Evolutionary conservation across 2,888 invertebrate species (phyloP).

Genomic region (Diarsia mendica): DNA sequence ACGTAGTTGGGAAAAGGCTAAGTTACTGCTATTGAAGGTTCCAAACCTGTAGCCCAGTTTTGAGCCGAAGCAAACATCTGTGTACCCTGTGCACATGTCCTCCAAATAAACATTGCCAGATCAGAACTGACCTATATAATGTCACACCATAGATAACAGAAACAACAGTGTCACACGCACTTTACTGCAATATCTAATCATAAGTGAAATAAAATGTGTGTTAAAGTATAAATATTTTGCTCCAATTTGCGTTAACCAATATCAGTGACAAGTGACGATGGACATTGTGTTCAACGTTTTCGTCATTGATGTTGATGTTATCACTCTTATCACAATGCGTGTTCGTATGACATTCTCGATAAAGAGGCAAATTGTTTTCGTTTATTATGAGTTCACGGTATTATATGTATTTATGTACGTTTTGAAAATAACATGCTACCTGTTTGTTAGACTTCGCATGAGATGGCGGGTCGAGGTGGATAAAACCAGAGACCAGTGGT

Average conservation of each 20-base stretch:
- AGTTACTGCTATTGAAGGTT: not conserved
- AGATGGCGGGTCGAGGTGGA: too few relatives aligned
- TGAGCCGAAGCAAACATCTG: not conserved
- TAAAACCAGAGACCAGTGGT: too few relatives aligned
- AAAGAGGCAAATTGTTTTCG: not conserved
- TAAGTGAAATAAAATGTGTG: constrained; percentile 5
- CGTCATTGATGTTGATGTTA: constrained; percentile 29
- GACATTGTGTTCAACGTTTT: not conserved
- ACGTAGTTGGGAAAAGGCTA: too few relatives aligned
- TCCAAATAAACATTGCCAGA: not conserved
- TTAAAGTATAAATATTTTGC: constrained; percentile 24
- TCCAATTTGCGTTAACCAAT: constrained; percentile 21
- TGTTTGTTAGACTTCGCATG: not conserved
- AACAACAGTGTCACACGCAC: not conserved
- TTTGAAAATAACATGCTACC: not conserved
- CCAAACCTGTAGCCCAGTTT: not conserved
- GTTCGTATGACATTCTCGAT: constrained; percentile 15
- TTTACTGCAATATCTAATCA: constrained; percentile 29
- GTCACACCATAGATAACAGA: too few relatives aligned
- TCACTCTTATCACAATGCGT: constrained; percentile 16
- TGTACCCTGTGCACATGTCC: not conserved
- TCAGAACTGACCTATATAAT: constrained; percentile 21
- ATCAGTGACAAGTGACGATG: constrained; percentile 9
- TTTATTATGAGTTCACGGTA: constrained; percentile 17
- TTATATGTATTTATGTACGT: not conserved